Base-by-base conservation (phyloP, 2,113 vertebrate genomes). In the Aviceda subcristata region DNA sequence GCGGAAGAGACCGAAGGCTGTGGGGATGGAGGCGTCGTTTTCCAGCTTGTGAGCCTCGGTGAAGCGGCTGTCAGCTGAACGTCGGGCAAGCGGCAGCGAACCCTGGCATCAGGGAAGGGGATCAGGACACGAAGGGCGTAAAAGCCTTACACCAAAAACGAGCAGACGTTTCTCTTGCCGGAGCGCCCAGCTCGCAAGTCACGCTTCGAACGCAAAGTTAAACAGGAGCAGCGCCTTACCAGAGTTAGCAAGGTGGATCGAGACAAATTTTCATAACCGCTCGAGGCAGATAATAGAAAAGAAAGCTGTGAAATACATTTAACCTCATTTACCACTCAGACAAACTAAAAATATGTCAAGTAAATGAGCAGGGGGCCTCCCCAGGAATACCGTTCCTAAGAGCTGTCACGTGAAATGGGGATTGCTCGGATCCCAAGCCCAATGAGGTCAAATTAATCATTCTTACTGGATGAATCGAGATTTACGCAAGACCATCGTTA, bases 21-120 rank as follows among this genome's bases (percentile, higher is more conserved):
- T 8, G 62, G 1, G n/a, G 27, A 11, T 4, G 17, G 0, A 9
- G 0, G 9, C 62, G 12, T 4, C 8, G 3, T 34, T 17, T 23
- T 7, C 18, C 71, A 10, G 2, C 32, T 41, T 32, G 0, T 5
- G 11, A 45, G 69, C 41, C 3, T 10, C 34, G 6, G 26, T 16
- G 39, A 26, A 45, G 38, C 2, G n/a, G 4, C 11, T 13, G n/a
- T 14, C 18, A 3, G 1, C 38, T 6, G 46, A 23, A 15, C 45
- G 63, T 24, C 38, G 34, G 56, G 13, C 34, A 9, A 38, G 19
- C 73, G 34, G 21, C 34, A 3, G 1, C 73, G 30, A 57, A 19
- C 6, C 11, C 38, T 12, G 43, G 30, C 24, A 5, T 10, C 56
- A 34, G 34, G 29, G 71, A 26, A 5, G 39, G 4, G 5, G 1